Conservation (phyloP, 2,888 invertebrate genomes). For the Liposcelis brunnea region DNA sequence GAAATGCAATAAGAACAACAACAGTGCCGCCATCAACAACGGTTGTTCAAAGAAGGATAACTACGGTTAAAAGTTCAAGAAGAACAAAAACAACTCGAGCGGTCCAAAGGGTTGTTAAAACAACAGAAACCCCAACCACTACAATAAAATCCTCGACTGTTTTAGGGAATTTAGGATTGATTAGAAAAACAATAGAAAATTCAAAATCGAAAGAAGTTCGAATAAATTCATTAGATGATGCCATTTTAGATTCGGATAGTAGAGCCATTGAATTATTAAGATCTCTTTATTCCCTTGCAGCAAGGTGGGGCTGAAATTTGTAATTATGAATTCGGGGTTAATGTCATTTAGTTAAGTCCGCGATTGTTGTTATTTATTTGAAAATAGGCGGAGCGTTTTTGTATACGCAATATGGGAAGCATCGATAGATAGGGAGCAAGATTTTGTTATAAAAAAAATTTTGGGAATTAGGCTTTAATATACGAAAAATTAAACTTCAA, state of each 20-base stretch:
- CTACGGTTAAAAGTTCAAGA: conserved; percentile 9
- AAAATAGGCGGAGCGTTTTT: too few relatives aligned
- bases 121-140: conserved; percentile 7
- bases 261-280: conserved; percentile 66
- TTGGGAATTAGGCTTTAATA: too few relatives aligned
- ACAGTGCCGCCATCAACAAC: conserved; percentile 4
- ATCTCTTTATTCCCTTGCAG: conserved; percentile 68
- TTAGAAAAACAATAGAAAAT: conserved; percentile 1
- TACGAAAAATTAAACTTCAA: too few relatives aligned
- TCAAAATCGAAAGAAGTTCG: conserved; percentile 7
- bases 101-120: conserved; percentile 10
- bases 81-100: conserved; percentile 3
- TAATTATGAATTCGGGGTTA: too few relatives aligned
- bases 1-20: conserved; percentile 7
- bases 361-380: too few relatives aligned
- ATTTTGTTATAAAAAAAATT: too few relatives aligned
- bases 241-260: conserved; percentile 42
- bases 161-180: conserved; percentile 4
- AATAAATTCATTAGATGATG: conserved; percentile 19
- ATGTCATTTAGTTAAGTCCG: too few relatives aligned
- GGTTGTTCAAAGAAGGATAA: neutral
- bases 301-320: conserved; percentile 48
- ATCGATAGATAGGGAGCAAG: too few relatives aligned
- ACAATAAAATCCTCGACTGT: neutral
- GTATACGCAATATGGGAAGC: too few relatives aligned